A percentile compares a stretch with the other conserved stretches of the same genome.
Conservation (phyloP, 2,113 vertebrate species). For the Halcyon malimbica region DNA sequence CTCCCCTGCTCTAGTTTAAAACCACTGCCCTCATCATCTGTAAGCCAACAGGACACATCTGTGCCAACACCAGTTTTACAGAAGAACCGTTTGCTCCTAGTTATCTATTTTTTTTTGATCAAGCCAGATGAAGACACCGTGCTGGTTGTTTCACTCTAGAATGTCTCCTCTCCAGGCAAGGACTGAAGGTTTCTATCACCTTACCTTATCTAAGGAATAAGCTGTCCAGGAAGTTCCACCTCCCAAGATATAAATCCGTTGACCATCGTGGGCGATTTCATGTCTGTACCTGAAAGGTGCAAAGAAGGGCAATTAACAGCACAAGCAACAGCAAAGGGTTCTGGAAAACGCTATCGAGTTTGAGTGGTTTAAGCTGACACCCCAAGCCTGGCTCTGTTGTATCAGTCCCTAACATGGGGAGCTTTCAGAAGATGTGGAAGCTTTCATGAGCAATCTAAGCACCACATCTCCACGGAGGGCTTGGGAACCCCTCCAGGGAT, state of each 20-base stretch:
- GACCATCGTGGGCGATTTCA: constrained; percentile 95
- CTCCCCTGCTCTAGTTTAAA: no score
- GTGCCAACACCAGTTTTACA: not conserved
- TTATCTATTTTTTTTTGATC: not conserved
- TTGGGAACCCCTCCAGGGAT: not conserved
- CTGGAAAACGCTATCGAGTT: fast-evolving
- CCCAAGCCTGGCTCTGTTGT: not conserved
- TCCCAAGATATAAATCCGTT: constrained; percentile 95
- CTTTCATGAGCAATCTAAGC: not conserved
- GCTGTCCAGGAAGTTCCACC: constrained; percentile 98
- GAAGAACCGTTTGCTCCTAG: not conserved
- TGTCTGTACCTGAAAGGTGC: constrained; percentile 88
- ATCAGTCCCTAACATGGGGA: not conserved
- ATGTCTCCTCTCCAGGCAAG: not conserved
- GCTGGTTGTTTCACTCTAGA: not conserved
- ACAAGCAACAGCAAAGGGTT: not conserved
- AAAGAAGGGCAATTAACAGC: not conserved
- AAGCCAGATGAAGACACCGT: not conserved
- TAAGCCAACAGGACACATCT: not conserved
- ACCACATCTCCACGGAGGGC: not conserved
- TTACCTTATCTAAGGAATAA: constrained; percentile 96
- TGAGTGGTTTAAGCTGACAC: not conserved
- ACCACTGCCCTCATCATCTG: not conserved
- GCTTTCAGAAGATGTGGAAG: not conserved
- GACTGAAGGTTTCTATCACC: not conserved